These are phyloP conservation scores for Chaitophorus viminalis DNA, from an alignment of 2,888 invertebrate genomes.

Conservation along the genomic window DNA sequence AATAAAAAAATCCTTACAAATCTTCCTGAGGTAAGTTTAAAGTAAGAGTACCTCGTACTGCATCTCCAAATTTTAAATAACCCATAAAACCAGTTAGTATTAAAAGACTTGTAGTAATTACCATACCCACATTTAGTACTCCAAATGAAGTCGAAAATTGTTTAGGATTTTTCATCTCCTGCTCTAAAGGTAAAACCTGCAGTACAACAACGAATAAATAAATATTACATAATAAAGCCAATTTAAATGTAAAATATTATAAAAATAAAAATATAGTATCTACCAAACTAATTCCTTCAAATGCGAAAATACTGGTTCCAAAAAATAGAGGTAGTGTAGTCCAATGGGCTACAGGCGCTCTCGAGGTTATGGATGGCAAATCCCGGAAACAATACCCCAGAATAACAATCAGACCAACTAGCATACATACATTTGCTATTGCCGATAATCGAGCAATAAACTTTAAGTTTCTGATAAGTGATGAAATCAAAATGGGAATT, in stretches of 20 bases:
- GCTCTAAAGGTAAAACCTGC: conserved; percentile 90
- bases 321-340: conserved; percentile 85
- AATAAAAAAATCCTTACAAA: conserved; percentile 46
- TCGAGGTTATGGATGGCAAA: conserved; percentile 74
- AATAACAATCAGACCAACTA: conserved; percentile 79
- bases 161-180: conserved; percentile 84
- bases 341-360: conserved; percentile 71
- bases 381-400: conserved; percentile 80
- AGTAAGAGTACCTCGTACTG: conserved; percentile 85
- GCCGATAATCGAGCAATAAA: conserved; percentile 81
- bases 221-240: too few relatives aligned
- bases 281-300: conserved; percentile 94
- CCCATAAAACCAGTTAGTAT: conserved; percentile 86
- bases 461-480: conserved; percentile 81
- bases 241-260: too few relatives aligned
- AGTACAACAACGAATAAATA: background rate
- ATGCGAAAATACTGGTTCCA: conserved; percentile 95
- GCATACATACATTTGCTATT: conserved; percentile 81
- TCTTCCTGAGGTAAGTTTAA: conserved; percentile 74
- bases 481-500: conserved; percentile 77
- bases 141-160: conserved; percentile 83
- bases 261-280: conserved; percentile 66
- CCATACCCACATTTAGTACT: conserved; percentile 90
- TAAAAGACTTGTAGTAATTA: conserved; percentile 82
- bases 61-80: conserved; percentile 87